Evolutionary conservation across 2,113 vertebrate species (phyloP), one percentile per base, ranked within the genome.

Genomic region (Reinhardtius hippoglossoides): DNA sequence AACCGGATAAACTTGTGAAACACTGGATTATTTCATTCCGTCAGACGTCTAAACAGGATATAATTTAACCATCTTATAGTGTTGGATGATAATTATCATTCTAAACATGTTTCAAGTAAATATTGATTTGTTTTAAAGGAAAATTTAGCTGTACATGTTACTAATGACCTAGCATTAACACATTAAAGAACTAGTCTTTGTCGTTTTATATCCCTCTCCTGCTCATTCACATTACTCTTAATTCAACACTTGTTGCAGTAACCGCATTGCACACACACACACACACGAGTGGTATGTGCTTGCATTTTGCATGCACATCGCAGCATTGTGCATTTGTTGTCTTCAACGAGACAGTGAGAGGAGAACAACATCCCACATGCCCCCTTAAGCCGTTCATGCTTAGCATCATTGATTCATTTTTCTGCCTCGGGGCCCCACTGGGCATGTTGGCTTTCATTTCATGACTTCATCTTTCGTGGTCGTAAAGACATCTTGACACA

Each of bases 361-460:
- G 67, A 70, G 70, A 78, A 78, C 79, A 87, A 75, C 76, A 74
- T 77, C 80, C 78, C 74, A 74, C 71, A 70, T 74, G 66, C 69
- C 74, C 87, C 83, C 81, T 81, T 75, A 75, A 90, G 85, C 81
- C 48, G 3, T 78, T 83, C 70, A 81, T 82, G 77, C 71, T 87
- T 71, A 71, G 71, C 58, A 48, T 78, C 87, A 86, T 89, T 87
- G 90, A 90, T 90, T 88, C 71, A 88, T 90, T 78, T 86, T 86
- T 73, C 70, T 81, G 83, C 83, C 78, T 83, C 67, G 50, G 74
- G 83, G 84, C 57, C 85, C 78, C 82, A 79, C 70, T 62, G 78
- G 84, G 82, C 84, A 87, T 80, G 77, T 87, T 86, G 69, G 63
- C 75, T 88, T 81, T 81, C 82, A 87, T 84, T 86, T 86, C 85